These are phyloP conservation scores for Lindbergichthys nudifrons DNA, from an alignment of 2,797 vertebrate species.

Conservation along the genomic window DNA sequence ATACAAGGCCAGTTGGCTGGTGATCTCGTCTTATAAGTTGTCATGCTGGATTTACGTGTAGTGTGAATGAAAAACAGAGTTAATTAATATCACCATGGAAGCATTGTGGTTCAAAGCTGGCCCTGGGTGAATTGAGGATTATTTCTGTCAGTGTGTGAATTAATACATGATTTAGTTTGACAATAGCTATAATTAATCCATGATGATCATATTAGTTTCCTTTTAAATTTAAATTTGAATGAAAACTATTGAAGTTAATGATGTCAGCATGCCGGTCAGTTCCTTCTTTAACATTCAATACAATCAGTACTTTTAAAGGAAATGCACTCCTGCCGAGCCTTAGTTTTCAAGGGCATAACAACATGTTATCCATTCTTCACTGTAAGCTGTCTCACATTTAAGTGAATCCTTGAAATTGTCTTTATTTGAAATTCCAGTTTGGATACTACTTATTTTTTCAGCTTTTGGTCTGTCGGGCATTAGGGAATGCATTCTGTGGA, in stretches of 20 bases:
- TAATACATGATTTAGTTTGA: background rate
- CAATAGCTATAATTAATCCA: background rate
- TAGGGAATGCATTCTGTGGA: no score
- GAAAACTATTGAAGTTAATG: background rate
- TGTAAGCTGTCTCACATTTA: no score
- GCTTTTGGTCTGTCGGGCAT: no score
- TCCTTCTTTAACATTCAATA: background rate
- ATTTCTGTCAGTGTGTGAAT: background rate
- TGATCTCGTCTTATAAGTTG: background rate
- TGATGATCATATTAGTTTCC: background rate
- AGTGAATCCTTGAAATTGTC: no score
- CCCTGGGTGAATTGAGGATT: background rate
- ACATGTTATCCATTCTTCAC: background rate
- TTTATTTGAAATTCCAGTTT: no score
- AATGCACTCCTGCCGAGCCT: background rate
- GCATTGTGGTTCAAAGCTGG: background rate
- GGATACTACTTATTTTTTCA: no score
- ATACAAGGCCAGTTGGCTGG: constrained; percentile 15
- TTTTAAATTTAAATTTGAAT: background rate
- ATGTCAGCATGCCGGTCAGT: background rate
- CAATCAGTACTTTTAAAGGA: background rate
- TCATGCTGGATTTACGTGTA: constrained; percentile 10
- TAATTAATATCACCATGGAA: constrained; percentile 8
- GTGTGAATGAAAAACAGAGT: constrained; percentile 8
- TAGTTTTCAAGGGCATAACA: background rate